Conservation (phyloP, 2,797 vertebrate genomes). For the Danio jaintianensis region DNA sequence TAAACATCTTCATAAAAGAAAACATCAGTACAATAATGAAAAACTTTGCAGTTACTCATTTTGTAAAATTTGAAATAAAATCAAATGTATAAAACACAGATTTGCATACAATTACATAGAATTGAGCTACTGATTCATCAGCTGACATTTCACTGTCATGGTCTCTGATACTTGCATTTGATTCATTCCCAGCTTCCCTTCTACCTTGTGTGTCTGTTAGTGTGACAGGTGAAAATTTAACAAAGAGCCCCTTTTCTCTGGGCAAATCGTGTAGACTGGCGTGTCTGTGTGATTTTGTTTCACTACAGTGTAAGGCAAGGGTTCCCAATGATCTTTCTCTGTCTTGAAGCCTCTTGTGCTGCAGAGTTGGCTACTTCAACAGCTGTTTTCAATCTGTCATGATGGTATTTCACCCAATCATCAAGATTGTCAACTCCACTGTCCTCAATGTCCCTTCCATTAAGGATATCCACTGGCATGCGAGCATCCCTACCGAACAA, state of each 20-base stretch:
- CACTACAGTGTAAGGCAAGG: slow-evolving; percentile 37
- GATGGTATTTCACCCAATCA: slow-evolving; percentile 20
- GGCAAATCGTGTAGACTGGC: slow-evolving; percentile 33
- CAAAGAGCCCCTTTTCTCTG: slow-evolving; percentile 19
- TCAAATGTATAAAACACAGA: background rate
- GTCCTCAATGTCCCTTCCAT: background rate
- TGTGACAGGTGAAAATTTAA: background rate
- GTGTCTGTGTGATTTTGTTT: slow-evolving; percentile 46
- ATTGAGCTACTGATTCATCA: slow-evolving; percentile 9
- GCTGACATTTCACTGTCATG: background rate
- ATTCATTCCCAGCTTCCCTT: background rate
- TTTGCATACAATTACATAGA: background rate
- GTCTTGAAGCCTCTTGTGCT: background rate
- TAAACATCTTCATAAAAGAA: background rate
- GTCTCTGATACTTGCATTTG: background rate
- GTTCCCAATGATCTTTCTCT: slow-evolving; percentile 41
- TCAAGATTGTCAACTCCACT: slow-evolving; percentile 11
- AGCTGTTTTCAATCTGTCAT: background rate
- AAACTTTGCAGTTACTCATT: background rate
- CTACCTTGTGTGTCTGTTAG: background rate
- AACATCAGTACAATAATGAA: background rate
- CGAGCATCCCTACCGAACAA: slow-evolving; percentile 29
- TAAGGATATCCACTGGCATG: slow-evolving; percentile 22
- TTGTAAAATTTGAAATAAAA: background rate
- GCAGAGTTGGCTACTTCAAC: background rate